Conservation (phyloP, 35 echinoderm and acorn worm genomes). For the Patiria miniata region DNA sequence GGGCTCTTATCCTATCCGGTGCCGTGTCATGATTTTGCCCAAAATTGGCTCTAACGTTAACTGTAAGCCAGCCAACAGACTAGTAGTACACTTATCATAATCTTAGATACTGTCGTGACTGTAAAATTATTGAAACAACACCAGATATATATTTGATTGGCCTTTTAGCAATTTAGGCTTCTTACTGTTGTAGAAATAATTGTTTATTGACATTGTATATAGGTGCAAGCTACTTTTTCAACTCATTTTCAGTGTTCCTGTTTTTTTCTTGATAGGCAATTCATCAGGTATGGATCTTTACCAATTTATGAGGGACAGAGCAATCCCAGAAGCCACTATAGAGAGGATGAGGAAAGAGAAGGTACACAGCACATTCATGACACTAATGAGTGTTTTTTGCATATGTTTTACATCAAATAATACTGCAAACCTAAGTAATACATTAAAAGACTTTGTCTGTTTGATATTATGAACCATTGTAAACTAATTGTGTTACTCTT, state of each 20-base stretch:
- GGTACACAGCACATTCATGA: neutral
- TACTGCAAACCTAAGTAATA: neutral
- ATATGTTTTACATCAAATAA: constrained; percentile 7
- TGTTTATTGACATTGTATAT: constrained; percentile 16
- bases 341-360: constrained; percentile 1
- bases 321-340: neutral
- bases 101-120: neutral
- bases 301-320: constrained; percentile 4
- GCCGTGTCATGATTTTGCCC: neutral
- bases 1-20: neutral
- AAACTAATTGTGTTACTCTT: neutral
- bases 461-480: neutral
- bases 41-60: neutral
- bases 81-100: neutral
- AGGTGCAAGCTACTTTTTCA: constrained; percentile 3
- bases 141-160: neutral
- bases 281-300: neutral
- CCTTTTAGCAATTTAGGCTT: neutral
- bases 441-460: no score
- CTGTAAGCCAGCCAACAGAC: neutral
- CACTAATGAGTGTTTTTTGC: neutral
- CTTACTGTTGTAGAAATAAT: neutral
- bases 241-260: neutral
- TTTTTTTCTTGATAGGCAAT: neutral
- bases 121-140: neutral